These are phyloP conservation scores for Sarcophaga rosellei DNA, from an alignment of 2,888 invertebrate genomes.

Conservation along the genomic window DNA sequence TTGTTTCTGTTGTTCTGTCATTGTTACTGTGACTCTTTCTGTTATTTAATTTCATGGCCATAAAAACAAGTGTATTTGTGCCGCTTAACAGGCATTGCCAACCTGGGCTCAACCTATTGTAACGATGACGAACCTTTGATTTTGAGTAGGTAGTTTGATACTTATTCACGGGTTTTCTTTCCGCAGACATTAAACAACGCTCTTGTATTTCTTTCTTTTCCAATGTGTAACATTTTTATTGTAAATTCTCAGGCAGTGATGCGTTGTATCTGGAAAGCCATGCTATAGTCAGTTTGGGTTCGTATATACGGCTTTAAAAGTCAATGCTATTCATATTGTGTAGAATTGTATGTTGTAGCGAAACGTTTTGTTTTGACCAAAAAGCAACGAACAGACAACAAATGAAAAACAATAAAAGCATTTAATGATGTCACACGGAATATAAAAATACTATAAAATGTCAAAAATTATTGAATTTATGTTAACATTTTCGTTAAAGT, in stretches of 20 bases:
- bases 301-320: constrained; percentile 5
- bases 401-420: constrained; percentile 68
- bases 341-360: constrained; percentile 29
- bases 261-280: constrained; percentile 60
- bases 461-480: constrained; percentile 72
- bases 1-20: constrained; percentile 36
- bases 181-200: constrained; percentile 38
- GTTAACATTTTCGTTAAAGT: constrained; percentile 63
- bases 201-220: constrained; percentile 54
- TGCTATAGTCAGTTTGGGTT: constrained; percentile 32
- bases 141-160: constrained; percentile 57
- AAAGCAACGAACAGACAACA: constrained; percentile 62
- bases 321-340: neutral
- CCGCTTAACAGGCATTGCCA: constrained; percentile 46
- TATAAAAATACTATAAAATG: constrained; percentile 72
- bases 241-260: constrained; percentile 64
- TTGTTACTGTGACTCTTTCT: constrained; percentile 43
- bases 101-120: constrained; percentile 53
- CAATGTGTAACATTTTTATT: constrained; percentile 54
- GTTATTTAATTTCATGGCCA: constrained; percentile 70
- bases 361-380: constrained; percentile 62
- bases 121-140: constrained; percentile 58
- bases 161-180: constrained; percentile 46
- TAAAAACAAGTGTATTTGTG: constrained; percentile 68
- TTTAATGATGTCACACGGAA: constrained; percentile 72